Evolutionary conservation across 2,113 vertebrate genomes (phyloP).

Genomic region (Calonectris borealis): DNA sequence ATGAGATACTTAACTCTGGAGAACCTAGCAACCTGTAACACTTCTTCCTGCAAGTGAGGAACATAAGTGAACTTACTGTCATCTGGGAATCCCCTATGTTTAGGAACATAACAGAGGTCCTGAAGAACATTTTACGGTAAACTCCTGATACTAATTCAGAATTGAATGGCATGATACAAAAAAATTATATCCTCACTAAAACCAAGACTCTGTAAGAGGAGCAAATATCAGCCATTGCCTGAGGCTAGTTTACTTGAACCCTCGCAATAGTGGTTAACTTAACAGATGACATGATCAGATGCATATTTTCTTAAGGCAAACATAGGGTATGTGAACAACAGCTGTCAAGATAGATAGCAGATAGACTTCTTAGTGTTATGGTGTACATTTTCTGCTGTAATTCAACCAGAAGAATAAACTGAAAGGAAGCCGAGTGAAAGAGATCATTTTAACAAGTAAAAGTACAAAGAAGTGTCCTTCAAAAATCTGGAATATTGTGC

Average conservation of each 20-base stretch:
- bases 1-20: background rate
- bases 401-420: background rate
- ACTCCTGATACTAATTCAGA: background rate
- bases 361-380: background rate
- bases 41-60: background rate
- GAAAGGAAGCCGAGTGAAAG: background rate
- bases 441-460: background rate
- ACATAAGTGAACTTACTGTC: background rate
- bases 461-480: background rate
- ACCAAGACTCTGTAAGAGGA: background rate
- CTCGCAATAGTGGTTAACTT: background rate
- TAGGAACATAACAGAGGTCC: background rate
- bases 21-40: background rate
- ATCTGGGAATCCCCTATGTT: background rate
- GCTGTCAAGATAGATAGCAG: conserved; percentile 38
- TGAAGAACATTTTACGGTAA: background rate
- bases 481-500: background rate
- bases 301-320: conserved; percentile 17
- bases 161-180: background rate
- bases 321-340: conserved; percentile 1
- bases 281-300: conserved; percentile 28
- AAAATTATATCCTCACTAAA: background rate
- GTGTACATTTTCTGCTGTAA: background rate
- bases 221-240: conserved; percentile 4
- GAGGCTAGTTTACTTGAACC: conserved; percentile 1